Evolutionary conservation across 2,113 vertebrate species (phyloP).

Genomic region (Nyctibius bracteatus): DNA sequence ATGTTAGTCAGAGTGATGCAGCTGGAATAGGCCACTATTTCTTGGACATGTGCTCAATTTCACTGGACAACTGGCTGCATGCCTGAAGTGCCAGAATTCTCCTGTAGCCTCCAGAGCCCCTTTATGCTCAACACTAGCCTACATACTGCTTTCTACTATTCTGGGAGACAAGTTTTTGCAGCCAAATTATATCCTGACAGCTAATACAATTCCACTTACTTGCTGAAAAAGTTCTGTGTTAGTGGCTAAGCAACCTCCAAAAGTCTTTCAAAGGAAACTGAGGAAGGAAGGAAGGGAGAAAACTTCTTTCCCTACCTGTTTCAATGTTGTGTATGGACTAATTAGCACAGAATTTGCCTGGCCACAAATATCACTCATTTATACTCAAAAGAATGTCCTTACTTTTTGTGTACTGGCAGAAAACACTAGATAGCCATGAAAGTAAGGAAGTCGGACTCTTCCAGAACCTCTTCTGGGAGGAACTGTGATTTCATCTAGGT

Average conservation of each 20-base stretch:
- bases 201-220: background rate
- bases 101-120: background rate
- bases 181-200: background rate
- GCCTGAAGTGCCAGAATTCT: background rate
- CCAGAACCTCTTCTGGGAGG: background rate
- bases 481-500: background rate
- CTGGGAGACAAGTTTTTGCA: background rate
- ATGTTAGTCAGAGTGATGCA: background rate
- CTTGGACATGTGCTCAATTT: background rate
- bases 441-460: background rate
- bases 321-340: background rate
- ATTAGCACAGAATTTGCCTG: background rate
- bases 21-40: background rate
- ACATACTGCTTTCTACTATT: background rate
- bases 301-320: background rate
- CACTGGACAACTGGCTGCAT: background rate
- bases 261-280: background rate
- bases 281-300: background rate
- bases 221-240: background rate
- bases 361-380: background rate
- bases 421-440: background rate
- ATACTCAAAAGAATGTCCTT: background rate
- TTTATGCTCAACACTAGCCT: background rate
- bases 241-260: background rate
- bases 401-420: background rate